Conservation (phyloP, 2,888 invertebrate species). For the Osedax fenrisi region DNA sequence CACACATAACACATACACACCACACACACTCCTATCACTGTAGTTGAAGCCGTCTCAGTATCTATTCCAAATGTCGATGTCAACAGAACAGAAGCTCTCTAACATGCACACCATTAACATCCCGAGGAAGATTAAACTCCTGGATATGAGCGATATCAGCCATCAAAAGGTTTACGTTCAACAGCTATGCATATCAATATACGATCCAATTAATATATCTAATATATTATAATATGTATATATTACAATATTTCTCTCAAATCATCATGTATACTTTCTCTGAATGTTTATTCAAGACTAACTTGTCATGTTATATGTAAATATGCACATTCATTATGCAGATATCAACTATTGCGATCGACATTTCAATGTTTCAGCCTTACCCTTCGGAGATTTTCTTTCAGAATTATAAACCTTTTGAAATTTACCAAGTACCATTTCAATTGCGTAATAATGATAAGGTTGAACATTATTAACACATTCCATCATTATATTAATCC, state of each 20-base stretch:
- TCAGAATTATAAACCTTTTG: constrained; percentile 49
- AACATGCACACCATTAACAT: constrained; percentile 49
- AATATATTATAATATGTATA: too few species aligned
- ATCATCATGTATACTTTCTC: too few species aligned
- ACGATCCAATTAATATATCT: too few species aligned
- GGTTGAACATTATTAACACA: too few species aligned
- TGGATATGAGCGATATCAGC: constrained; percentile 51
- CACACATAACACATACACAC: too few species aligned
- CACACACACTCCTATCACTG: too few species aligned
- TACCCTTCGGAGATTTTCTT: constrained; percentile 51
- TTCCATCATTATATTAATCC: too few species aligned
- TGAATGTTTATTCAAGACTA: too few species aligned
- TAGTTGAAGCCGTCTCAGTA: constrained; percentile 50
- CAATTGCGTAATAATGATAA: constrained; percentile 50
- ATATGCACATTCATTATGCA: constrained; percentile 35
- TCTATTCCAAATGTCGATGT: constrained; percentile 49
- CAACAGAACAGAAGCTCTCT: constrained; percentile 49
- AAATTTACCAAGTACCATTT: constrained; percentile 49
- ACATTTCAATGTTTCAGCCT: constrained; percentile 51
- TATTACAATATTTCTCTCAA: too few species aligned
- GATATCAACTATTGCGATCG: constrained; percentile 48
- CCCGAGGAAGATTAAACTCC: constrained; percentile 47
- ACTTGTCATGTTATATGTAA: too few species aligned
- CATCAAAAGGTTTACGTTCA: constrained; percentile 49
- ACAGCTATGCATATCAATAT: too few species aligned